These are phyloP conservation scores for Pseudococcus jackbeardsleyi DNA, from an alignment of 2,888 invertebrate species.

Conservation along the genomic window DNA sequence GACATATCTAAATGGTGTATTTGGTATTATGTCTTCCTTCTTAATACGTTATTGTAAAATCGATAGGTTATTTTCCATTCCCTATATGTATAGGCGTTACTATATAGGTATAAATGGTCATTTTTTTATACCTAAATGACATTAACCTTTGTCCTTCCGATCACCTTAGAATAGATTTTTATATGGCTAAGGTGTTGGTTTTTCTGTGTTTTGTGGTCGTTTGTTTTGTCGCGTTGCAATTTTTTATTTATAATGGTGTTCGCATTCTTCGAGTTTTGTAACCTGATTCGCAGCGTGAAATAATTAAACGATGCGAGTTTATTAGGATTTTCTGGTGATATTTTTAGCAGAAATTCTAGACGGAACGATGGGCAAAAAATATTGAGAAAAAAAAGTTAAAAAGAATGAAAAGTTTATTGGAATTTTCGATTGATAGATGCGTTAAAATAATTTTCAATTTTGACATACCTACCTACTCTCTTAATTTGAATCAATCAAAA, in stretches of 20 bases:
- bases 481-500: too few relatives aligned
- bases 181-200: not conserved
- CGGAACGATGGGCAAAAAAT: too few relatives aligned
- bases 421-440: too few relatives aligned
- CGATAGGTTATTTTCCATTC: not conserved
- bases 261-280: not conserved
- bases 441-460: too few relatives aligned
- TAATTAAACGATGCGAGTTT: not conserved
- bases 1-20: not conserved
- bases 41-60: constrained; percentile 9
- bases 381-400: too few relatives aligned
- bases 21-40: not conserved
- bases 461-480: too few relatives aligned
- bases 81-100: not conserved
- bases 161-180: constrained; percentile 23
- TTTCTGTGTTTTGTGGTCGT: not conserved
- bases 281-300: not conserved
- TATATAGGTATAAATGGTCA: not conserved
- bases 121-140: constrained; percentile 8
- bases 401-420: too few relatives aligned
- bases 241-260: not conserved
- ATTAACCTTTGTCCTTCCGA: constrained; percentile 25
- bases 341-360: not conserved
- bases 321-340: not conserved
- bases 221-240: not conserved